These are phyloP conservation scores for Coelopa pilipes DNA, from an alignment of 2,888 invertebrate genomes.

Conservation along the genomic window DNA sequence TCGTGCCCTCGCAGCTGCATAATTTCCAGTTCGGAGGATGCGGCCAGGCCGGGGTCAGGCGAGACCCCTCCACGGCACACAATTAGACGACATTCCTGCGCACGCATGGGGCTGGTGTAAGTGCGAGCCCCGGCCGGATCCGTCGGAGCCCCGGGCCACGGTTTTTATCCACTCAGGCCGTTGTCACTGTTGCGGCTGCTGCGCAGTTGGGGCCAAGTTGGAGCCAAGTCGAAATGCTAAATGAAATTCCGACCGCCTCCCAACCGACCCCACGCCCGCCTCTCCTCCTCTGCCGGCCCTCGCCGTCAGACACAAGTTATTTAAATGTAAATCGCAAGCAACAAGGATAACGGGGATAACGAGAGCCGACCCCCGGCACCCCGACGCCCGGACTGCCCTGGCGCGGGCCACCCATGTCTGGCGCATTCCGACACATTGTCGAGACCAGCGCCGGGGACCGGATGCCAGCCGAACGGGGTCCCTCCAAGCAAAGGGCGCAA, in stretches of 20 bases:
- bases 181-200: not conserved
- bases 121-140: not conserved
- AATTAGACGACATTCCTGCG: slow-evolving; percentile 19
- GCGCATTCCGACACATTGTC: slow-evolving; percentile 30
- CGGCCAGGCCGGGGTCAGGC: not conserved
- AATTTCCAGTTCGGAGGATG: not conserved
- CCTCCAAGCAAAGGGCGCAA: not conserved
- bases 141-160: not conserved
- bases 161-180: not conserved
- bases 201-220: slow-evolving; percentile 9
- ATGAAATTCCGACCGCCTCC: slow-evolving; percentile 12
- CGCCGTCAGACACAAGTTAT: not conserved
- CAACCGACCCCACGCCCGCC: not conserved
- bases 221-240: slow-evolving; percentile 11
- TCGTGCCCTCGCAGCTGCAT: too few relatives aligned
- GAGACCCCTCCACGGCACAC: not conserved
- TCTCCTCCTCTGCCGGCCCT: not conserved
- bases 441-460: not conserved
- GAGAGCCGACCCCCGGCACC: not conserved
- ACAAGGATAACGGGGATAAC: slow-evolving; percentile 3
- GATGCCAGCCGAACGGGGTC: not conserved
- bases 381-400: not conserved
- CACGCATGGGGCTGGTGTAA: slow-evolving; percentile 25
- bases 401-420: too few relatives aligned
- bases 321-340: slow-evolving; percentile 35